Percentiles rank a stretch among this genome's conserved stretches.
Conservation (phyloP, 2,888 invertebrate species). For the Mimas tiliae region DNA sequence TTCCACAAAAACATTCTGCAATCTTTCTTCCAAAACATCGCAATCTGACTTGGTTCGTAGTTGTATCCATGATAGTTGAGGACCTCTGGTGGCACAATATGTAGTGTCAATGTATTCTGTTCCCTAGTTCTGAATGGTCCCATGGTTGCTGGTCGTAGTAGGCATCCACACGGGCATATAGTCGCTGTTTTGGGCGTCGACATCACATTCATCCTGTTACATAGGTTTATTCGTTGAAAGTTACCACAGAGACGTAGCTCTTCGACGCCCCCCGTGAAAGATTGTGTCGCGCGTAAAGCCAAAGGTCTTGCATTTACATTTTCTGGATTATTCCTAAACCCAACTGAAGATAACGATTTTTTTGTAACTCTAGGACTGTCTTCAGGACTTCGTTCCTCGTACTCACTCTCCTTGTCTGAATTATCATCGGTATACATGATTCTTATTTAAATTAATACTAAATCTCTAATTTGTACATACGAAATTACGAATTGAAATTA, state of each 20-base stretch:
- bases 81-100: constrained; percentile 81
- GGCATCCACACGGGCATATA: constrained; percentile 77
- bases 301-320: constrained; percentile 67
- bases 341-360: constrained; percentile 74
- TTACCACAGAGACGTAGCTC: constrained; percentile 69
- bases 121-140: constrained; percentile 76
- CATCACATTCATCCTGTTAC: constrained; percentile 61
- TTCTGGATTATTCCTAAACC: constrained; percentile 67
- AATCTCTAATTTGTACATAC: constrained; percentile 31
- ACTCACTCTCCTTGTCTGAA: constrained; percentile 76
- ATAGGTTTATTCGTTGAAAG: constrained; percentile 68
- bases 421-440: constrained; percentile 76
- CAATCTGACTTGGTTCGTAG: constrained; percentile 85
- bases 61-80: constrained; percentile 82
- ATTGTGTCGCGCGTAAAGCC: constrained; percentile 74
- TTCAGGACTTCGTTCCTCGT: constrained; percentile 65
- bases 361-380: constrained; percentile 70
- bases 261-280: constrained; percentile 74
- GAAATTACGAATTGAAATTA: constrained; percentile 39
- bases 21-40: constrained; percentile 88
- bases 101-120: constrained; percentile 69
- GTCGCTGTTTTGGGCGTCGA: constrained; percentile 59
- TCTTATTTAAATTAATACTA: constrained; percentile 33
- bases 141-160: constrained; percentile 61
- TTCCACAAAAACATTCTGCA: constrained; percentile 88